These are phyloP conservation scores for Heliconius ethilla DNA, from an alignment of 2,888 invertebrate species.

Conservation along the genomic window DNA sequence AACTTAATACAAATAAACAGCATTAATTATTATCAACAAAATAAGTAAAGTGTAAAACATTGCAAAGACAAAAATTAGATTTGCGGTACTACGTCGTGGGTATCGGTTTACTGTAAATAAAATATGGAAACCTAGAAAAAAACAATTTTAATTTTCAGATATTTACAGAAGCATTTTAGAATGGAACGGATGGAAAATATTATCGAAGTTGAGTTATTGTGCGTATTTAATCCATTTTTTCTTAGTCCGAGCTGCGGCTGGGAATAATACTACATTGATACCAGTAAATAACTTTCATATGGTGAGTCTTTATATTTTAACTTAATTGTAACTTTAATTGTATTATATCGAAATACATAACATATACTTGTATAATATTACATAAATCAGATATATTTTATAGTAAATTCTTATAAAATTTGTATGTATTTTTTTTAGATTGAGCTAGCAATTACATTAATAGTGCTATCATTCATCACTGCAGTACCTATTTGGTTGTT, in stretches of 20 bases:
- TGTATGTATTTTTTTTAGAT: constrained; percentile 39
- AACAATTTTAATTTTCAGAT: constrained; percentile 37
- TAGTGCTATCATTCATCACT: constrained; percentile 41
- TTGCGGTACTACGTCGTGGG: no score
- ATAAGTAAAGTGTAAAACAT: no score
- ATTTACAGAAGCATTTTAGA: constrained; percentile 44
- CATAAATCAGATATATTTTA: no score
- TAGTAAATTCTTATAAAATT: no score
- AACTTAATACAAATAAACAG: no score
- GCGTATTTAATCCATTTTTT: constrained; percentile 44
- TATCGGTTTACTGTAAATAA: no score
- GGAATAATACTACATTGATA: constrained; percentile 40
- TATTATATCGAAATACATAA: no score
- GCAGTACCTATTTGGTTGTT: constrained; percentile 49
- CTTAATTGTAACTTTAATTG: no score
- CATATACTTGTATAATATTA: no score
- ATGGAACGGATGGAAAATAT: constrained; percentile 45
- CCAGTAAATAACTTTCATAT: constrained; percentile 44
- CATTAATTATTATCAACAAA: no score
- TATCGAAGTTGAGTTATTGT: constrained; percentile 44
- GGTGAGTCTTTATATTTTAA: constrained; percentile 41
- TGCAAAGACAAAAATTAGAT: no score
- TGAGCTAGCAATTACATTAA: constrained; percentile 40
- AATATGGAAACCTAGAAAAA: no score
- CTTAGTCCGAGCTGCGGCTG: constrained; percentile 35